Conservation (phyloP, 2,888 invertebrate genomes). For the Erebia ligea region DNA sequence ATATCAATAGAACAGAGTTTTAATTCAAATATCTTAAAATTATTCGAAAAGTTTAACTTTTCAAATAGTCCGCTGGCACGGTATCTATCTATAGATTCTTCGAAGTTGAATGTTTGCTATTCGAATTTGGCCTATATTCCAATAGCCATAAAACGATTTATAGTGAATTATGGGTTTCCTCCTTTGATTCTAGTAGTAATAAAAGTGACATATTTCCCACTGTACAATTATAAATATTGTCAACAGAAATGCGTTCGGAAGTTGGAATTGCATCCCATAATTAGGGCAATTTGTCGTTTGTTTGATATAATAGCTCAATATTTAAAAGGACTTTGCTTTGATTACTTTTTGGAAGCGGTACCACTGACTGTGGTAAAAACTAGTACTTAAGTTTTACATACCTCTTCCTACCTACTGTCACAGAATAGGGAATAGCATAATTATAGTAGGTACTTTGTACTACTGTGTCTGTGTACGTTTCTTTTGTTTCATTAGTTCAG, state of each 20-base stretch:
- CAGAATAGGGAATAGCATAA: too few species aligned
- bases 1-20: neutral
- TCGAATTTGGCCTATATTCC: slow-evolving; percentile 27
- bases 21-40: slow-evolving; percentile 5
- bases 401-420: neutral
- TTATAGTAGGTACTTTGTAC: too few species aligned
- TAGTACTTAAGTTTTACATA: neutral
- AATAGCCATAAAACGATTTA: neutral
- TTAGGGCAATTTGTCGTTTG: slow-evolving; percentile 42
- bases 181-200: slow-evolving; percentile 33
- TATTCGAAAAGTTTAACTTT: slow-evolving; percentile 28
- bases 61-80: slow-evolving; percentile 29
- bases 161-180: slow-evolving; percentile 8
- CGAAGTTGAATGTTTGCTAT: slow-evolving; percentile 6
- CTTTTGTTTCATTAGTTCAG: too few species aligned
- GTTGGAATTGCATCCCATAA: slow-evolving; percentile 44
- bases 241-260: slow-evolving; percentile 45
- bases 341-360: neutral
- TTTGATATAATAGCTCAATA: slow-evolving; percentile 31
- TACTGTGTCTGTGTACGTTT: too few species aligned
- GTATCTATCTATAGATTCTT: slow-evolving; percentile 31
- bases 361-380: neutral
- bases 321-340: slow-evolving; percentile 5
- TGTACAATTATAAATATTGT: slow-evolving; percentile 48
- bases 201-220: slow-evolving; percentile 48